Base-by-base conservation (phyloP, 2,888 invertebrate genomes). In the Lacanobia wlatinum region DNA sequence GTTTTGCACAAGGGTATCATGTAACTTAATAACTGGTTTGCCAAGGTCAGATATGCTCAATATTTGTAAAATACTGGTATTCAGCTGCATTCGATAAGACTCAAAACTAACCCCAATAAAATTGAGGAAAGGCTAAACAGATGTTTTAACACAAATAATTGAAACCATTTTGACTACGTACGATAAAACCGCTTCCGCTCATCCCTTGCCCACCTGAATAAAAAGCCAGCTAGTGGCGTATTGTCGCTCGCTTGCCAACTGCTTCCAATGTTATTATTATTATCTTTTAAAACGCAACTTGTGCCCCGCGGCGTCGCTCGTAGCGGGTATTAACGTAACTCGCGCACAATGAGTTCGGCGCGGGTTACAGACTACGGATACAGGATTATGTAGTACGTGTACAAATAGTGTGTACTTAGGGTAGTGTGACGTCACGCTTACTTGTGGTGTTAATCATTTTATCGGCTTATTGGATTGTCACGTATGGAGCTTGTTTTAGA, bases 241-340 rank as follows among this genome's bases (percentile, higher is more conserved):
- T 87, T 87, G 90, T 87, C 87, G 87, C 83, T 73, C 91, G 94
- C 90, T 89, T 92, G 94, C 93, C 94, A 94, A 93, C 93, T 94
- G 94, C 88, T 91, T 89, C 90, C 91, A 86, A 90, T 91, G 89
- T 91, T 92, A 92, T 93, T 93, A 93, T 93, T 91, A 92, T 93
- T 88, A 90, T 90, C 89, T 91, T 90, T 82, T 76, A 89, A 88
- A 88, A 89, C 88, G 87, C 87, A 88, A 88, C 88, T 86, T 84
- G 87, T 82, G 28, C 28, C 28, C 28, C 28, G 28, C 28, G 78
- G 74, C 75, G 73, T 78, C 74, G 77, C 83, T 76, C 77, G 60
- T 73, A 63, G 53, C 75, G 78, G 66, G 50, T 71, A 84, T 84
- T 77, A 82, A 76, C 1, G 3, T 28, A 28, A 28, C 28, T 28